Conservation (phyloP, 2,888 invertebrate species). For the Cotesia congregata region DNA sequence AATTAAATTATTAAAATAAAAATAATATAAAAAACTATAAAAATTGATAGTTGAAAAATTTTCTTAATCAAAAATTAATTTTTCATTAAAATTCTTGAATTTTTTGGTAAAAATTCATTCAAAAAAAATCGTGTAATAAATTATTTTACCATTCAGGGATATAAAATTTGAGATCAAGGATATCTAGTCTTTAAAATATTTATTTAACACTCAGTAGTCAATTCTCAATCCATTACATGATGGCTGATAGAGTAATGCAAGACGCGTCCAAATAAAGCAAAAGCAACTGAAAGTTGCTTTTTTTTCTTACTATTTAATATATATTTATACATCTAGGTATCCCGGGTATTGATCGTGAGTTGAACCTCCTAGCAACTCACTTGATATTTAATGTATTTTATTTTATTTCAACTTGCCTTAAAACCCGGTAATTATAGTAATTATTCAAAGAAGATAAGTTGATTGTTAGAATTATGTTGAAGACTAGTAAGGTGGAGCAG, state of each 20-base stretch:
- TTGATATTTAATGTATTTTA: neutral
- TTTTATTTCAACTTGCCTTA: neutral
- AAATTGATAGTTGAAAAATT: too few species aligned
- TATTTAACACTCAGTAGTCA: neutral
- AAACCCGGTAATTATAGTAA: too few species aligned
- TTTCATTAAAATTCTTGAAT: too few species aligned
- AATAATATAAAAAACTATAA: too few species aligned
- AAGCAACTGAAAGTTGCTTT: conserved; percentile 14
- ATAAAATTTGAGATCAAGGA: conserved; percentile 54
- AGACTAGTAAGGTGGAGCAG: neutral
- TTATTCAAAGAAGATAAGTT: too few species aligned
- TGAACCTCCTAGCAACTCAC: conserved; percentile 27
- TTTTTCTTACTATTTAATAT: neutral
- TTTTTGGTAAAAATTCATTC: conserved; percentile 6
- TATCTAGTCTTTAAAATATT: conserved; percentile 40
- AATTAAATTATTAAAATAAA: too few species aligned
- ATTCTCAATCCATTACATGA: conserved; percentile 26
- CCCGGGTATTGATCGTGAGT: conserved; percentile 37
- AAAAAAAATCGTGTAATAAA: conserved; percentile 25
- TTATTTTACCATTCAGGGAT: conserved; percentile 41
- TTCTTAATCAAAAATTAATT: too few species aligned
- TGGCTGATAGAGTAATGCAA: conserved; percentile 10
- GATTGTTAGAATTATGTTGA: too few species aligned
- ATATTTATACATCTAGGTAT: conserved; percentile 23
- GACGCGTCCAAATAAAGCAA: conserved; percentile 51